Base-by-base conservation (phyloP, 2,888 invertebrate genomes). In the Caradrina clavipalpis region DNA sequence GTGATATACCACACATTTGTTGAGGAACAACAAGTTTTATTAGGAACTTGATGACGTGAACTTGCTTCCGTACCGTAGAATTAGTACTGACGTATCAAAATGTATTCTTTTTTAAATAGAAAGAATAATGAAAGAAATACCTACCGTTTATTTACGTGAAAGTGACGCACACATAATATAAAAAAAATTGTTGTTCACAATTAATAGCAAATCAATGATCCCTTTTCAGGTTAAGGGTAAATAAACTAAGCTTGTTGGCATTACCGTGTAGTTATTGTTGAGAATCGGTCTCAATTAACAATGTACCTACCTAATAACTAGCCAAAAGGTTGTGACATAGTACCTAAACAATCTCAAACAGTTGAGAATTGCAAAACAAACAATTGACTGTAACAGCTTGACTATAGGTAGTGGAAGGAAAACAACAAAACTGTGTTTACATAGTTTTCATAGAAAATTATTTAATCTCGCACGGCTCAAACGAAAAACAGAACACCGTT, bases 401-500 rank as follows among this genome's bases (percentile, higher is more conserved):
- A 84, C 76, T 82, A n/a, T n/a, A 83, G 79, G 76, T 81, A 84
- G 80, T 79, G 80, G 81, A 84, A 87, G 82, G 75, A 80, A 83
- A 86, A 81, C 81, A 87, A 86, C 77, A 85, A 82, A 71, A 79
- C 74, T 73, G 76, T 87, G 88, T 88, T 91, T 90, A 90, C 87
- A 90, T 88, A 89, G 82, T 89, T 90, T 93, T 86, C 89, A 79
- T 84, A 87, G 89, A 90, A 91, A 91, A 93, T 92, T 91, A 94
- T 93, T 94, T 92, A 92, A 94, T 92, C 85, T 92, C 89, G 88
- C 87, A 86, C 80, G 83, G 84, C 80, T 89, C 87, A 86, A 91
- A 92, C 89, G 91, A 92, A 93, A 94, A 94, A 91, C 94, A 94
- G 91, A 87, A 86, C 88, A 87, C 88, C 74, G 76, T 86, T 89